phyloP scores from a whole-genome alignment of 1,140 invertebrate species.

The Zaprionus lachaisei region DNA sequence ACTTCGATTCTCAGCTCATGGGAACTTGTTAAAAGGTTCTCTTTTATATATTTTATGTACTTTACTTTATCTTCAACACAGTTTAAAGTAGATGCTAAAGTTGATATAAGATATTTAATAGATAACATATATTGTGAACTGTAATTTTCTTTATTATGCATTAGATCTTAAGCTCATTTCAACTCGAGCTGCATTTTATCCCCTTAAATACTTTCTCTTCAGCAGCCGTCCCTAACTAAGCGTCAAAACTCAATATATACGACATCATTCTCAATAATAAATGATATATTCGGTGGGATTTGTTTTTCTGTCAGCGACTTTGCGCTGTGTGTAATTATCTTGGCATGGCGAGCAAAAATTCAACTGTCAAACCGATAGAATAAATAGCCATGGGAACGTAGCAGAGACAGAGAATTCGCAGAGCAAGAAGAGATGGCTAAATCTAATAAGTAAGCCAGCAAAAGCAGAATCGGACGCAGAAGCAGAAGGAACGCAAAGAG shows the following conservation, averaged over 20 bases:
- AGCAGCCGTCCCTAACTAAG: not conserved
- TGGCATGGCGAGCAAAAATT: constrained; percentile 2
- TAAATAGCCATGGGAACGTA: constrained; percentile 23
- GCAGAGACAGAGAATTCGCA: not conserved
- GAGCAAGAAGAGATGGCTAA: constrained; percentile 35
- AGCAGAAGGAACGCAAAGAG: constrained; percentile 38
- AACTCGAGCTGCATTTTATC: too few relatives aligned
- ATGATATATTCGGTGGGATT: constrained; percentile 1
- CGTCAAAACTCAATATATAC: not conserved
- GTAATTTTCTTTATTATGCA: too few relatives aligned
- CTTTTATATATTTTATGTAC: not conserved
- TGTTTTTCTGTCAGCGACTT: constrained; percentile 7
- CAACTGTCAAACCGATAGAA: constrained; percentile 25
- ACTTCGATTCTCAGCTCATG: not conserved
- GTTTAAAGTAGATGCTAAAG: too few relatives aligned
- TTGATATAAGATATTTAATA: too few relatives aligned
- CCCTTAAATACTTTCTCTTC: too few relatives aligned
- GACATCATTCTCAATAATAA: constrained; percentile 2
- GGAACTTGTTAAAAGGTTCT: not conserved
- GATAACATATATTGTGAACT: too few relatives aligned
- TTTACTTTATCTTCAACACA: not conserved
- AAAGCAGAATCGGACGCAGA: not conserved
- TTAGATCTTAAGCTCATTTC: too few relatives aligned
- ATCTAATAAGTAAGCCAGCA: constrained; percentile 67
- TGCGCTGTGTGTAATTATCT: constrained; percentile 17